These are phyloP conservation scores for Natator depressus DNA, from an alignment of 2,113 vertebrate species.

Conservation along the genomic window DNA sequence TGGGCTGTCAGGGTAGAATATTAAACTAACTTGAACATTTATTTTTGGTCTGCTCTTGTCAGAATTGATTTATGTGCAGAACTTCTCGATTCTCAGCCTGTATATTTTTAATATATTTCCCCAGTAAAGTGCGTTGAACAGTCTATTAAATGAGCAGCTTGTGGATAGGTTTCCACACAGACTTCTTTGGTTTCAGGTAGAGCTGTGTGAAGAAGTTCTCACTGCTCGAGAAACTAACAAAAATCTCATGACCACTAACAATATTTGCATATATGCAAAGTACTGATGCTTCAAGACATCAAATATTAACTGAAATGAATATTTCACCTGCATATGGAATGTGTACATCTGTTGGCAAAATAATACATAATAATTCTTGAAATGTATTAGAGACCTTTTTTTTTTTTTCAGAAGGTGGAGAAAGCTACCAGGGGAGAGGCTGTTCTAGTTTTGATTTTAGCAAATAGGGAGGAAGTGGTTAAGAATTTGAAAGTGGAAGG, in stretches of 20 bases:
- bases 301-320: background rate
- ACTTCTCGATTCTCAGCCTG: background rate
- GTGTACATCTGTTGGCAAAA: too few relatives aligned
- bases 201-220: background rate
- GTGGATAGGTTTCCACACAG: accelerated
- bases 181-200: background rate
- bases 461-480: too few relatives aligned
- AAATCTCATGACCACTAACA: background rate
- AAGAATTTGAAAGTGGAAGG: too few relatives aligned
- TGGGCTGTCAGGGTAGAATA: background rate
- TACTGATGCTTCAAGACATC: background rate
- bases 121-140: background rate
- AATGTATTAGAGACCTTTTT: too few relatives aligned
- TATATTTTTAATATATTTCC: background rate
- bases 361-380: too few relatives aligned
- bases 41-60: background rate
- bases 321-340: accelerated
- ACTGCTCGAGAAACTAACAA: background rate
- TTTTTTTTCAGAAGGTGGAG: too few relatives aligned
- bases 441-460: too few relatives aligned
- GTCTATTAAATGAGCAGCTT: background rate
- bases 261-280: background rate
- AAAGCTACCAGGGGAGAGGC: too few relatives aligned
- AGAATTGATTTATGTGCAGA: conserved; percentile 11
- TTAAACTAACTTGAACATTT: background rate